Conservation (phyloP, 2,797 vertebrate species). For the Florisuga fusca region DNA sequence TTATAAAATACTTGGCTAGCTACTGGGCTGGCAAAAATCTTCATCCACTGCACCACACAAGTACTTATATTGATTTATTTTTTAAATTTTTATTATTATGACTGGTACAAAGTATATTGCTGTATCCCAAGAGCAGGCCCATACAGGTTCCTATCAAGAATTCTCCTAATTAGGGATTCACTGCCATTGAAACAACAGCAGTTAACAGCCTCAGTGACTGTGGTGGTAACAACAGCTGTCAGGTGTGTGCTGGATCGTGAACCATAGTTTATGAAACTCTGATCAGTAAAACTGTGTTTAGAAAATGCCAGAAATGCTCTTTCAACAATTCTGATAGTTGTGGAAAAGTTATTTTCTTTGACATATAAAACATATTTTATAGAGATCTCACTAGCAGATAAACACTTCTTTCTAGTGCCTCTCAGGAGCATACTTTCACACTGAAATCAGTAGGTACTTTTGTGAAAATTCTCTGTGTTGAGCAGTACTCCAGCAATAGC, state of each 20-base stretch:
- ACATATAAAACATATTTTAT: background rate
- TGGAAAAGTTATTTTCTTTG: background rate
- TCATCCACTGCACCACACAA: background rate
- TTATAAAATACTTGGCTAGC: background rate
- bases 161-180: background rate
- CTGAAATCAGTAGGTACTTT: background rate
- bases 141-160: background rate
- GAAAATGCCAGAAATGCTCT: background rate
- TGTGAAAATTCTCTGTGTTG: background rate
- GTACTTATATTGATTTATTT: background rate
- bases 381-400: background rate
- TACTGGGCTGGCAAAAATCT: background rate
- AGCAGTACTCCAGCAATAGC: background rate
- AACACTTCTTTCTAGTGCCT: background rate
- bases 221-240: conserved; percentile 8
- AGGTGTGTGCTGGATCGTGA: conserved; percentile 3
- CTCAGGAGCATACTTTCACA: background rate
- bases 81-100: background rate
- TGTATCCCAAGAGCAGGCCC: background rate
- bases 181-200: background rate
- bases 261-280: conserved; percentile 19
- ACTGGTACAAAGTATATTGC: background rate
- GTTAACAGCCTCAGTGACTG: background rate
- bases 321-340: background rate
- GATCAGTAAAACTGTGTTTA: background rate